Evolutionary conservation across 2,888 invertebrate species (phyloP).

Genomic region (Trichogramma evanescens): DNA sequence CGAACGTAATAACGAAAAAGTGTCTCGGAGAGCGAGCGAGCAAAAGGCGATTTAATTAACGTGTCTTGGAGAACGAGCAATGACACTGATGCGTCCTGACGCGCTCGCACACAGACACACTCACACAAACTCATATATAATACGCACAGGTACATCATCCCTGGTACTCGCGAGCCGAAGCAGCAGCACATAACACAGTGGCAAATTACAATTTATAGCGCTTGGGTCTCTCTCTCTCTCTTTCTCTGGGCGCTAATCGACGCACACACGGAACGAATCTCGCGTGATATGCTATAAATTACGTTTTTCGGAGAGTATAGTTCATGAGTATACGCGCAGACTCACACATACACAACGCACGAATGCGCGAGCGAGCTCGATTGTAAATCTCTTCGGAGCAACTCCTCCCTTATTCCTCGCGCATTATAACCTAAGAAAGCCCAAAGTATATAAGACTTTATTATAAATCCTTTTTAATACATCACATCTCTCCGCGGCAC

Average conservation of each 20-base stretch:
- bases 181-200: conserved; percentile 7
- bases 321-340: conserved; percentile 1
- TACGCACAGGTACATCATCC: too few species aligned
- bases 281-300: conserved; percentile 28
- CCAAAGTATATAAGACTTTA: too few species aligned
- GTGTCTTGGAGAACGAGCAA: conserved; percentile 21
- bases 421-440: background rate
- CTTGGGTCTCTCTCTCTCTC: conserved; percentile 14
- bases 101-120: background rate
- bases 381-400: conserved; percentile 17
- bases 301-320: conserved; percentile 24
- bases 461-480: background rate
- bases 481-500: too few species aligned
- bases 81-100: conserved; percentile 21
- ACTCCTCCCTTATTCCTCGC: conserved; percentile 16
- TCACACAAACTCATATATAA: too few species aligned
- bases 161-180: too few species aligned
- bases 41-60: conserved; percentile 23
- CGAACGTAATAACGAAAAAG: background rate
- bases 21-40: conserved; percentile 1
- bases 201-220: conserved; percentile 25
- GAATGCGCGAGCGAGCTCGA: conserved; percentile 3
- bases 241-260: conserved; percentile 29
- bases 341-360: background rate
- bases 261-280: conserved; percentile 38